Evolutionary conservation across 2,797 vertebrate genomes (phyloP).

Genomic region (Bradypodion ventrale): DNA sequence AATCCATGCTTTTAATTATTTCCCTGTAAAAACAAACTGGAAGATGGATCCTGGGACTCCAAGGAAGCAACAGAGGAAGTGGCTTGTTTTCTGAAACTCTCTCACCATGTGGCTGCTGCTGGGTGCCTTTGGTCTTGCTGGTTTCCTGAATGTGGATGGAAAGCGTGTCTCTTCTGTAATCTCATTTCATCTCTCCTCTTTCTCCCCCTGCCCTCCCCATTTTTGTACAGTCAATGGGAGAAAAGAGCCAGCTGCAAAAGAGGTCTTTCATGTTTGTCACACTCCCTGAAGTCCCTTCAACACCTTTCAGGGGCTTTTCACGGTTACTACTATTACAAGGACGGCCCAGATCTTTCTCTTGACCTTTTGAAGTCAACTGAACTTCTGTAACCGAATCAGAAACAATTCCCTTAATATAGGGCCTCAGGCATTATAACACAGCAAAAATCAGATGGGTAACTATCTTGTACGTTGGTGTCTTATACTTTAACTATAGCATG

Average conservation of each 20-base stretch:
- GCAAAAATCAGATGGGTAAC: background rate
- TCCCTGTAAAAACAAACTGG: slow-evolving; percentile 80
- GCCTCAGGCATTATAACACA: background rate
- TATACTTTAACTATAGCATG: background rate
- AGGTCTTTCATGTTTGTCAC: slow-evolving; percentile 72
- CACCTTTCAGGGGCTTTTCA: slow-evolving; percentile 73
- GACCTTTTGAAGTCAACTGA: slow-evolving; percentile 37
- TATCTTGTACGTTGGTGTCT: background rate
- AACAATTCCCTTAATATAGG: background rate
- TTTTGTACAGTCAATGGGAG: slow-evolving; percentile 68
- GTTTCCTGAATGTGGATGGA: slow-evolving; percentile 75
- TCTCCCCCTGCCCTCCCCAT: slow-evolving; percentile 17
- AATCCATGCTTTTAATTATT: slow-evolving; percentile 81
- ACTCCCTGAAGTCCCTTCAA: slow-evolving; percentile 77
- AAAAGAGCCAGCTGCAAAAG: slow-evolving; percentile 73
- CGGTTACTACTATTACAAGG: slow-evolving; percentile 72
- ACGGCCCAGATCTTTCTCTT: slow-evolving; percentile 43
- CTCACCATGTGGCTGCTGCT: slow-evolving; percentile 64
- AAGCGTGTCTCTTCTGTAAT: slow-evolving; percentile 62
- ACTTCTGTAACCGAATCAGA: background rate
- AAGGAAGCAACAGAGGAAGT: slow-evolving; percentile 78
- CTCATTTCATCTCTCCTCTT: slow-evolving; percentile 44
- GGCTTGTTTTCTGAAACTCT: slow-evolving; percentile 68
- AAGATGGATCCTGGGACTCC: slow-evolving; percentile 67
- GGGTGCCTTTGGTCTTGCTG: slow-evolving; percentile 74